Percentiles rank a stretch among this genome's conserved stretches.
phyloP scores from a whole-genome alignment of 2,888 invertebrate species.

The Tridacna crocea region DNA sequence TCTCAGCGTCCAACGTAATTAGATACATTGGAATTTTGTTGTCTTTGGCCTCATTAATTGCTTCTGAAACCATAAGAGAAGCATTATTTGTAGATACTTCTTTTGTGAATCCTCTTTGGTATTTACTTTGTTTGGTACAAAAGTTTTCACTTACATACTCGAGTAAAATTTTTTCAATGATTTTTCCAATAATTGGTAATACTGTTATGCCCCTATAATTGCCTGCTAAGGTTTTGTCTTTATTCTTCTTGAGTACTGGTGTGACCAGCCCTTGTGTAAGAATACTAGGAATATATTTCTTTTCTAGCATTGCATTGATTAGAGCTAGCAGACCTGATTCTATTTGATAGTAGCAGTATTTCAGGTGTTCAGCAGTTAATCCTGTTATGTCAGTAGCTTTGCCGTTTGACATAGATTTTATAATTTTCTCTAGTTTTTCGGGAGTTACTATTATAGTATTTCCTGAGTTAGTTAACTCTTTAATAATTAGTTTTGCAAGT shows the following conservation, averaged over 20 bases:
- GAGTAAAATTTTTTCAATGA: neutral
- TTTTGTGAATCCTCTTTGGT: neutral
- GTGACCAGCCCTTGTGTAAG: neutral
- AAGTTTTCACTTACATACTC: too few relatives aligned
- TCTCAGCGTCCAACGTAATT: neutral
- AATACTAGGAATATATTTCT: neutral
- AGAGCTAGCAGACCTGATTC: too few relatives aligned
- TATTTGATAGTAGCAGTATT: too few relatives aligned
- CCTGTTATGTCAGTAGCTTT: too few relatives aligned
- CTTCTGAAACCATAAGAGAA: neutral
- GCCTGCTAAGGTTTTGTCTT: neutral
- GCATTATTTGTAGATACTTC: neutral
- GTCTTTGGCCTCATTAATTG: neutral
- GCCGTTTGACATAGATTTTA: too few relatives aligned
- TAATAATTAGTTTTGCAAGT: too few relatives aligned
- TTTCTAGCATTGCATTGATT: neutral
- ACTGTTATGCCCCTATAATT: neutral
- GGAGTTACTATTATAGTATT: too few relatives aligned
- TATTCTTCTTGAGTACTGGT: neutral
- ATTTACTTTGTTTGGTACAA: neutral
- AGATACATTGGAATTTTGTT: neutral
- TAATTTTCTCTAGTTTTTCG: too few relatives aligned
- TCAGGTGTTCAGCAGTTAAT: too few relatives aligned
- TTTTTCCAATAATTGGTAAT: neutral
- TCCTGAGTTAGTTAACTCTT: too few relatives aligned